Base-by-base conservation (phyloP, 2,113 vertebrate genomes). In the Burhinus oedicnemus region DNA sequence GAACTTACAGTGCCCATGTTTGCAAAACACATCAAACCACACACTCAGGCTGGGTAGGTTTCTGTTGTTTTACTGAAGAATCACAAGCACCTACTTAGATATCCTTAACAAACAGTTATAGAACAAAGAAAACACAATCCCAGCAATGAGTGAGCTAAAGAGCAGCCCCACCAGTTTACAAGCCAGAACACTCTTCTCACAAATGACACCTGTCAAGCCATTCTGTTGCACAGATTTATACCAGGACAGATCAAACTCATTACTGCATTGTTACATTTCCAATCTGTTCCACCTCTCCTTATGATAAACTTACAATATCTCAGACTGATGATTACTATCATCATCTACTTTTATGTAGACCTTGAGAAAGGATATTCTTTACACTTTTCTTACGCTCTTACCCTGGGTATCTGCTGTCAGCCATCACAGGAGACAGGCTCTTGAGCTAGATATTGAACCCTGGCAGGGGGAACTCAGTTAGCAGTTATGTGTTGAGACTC, bases 21-120 rank as follows among this genome's bases (percentile, higher is more conserved):
- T 97, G 93, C 91, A 95, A 96, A 97, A 97, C 77, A 89, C 95
- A 96, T 97, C 91, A 97, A 91, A 87, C 65, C 76, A 85, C 66
- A 93, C 68, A 47, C 40, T 87, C 72, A 25, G 62, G 47, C 65
- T 77, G 71, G 72, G 82, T 9, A 60, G 70, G 74, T 57, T 93
- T 96, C 86, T 93, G 82, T 86, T 86, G 87, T 89, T 96, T 84
- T 87, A 89, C 89, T 89, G 70, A 92, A 87, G 89, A 94, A 79
- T 95, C 93, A 95, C 71, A 95, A 94, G 54, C 94, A 95, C 52
- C 85, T 93, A 88, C 95, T 92, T 96, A 83, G 87, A 75, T 71
- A 89, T 85, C 60, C 72, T 89, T 87, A 93, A 57, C 38, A 70
- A 90, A 86, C 40, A 52, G 52, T 45, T 87, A 87, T 0, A 66